Evolutionary conservation across 2,113 vertebrate genomes (phyloP).

Genomic region (Gadus chalcogrammus): DNA sequence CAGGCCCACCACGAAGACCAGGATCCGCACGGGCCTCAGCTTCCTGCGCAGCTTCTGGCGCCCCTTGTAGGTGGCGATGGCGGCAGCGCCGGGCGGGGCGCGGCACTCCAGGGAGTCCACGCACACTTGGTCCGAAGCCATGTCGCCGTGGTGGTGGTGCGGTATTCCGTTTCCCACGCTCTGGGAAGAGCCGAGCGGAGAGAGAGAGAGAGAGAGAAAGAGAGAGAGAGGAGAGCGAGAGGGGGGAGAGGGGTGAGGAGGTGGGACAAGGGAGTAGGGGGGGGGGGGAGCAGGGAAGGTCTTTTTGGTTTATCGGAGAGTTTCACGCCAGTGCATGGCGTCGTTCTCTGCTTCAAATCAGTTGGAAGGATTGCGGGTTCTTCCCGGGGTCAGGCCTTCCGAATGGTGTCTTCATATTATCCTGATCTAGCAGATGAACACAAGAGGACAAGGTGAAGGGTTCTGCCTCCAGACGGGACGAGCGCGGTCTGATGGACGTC

Average conservation of each 20-base stretch:
- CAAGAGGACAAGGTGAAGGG: neutral
- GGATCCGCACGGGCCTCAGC: slow-evolving; percentile 81
- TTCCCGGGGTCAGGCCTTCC: slow-evolving; percentile 66
- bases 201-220: slow-evolving; percentile 26
- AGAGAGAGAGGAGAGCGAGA: slow-evolving; percentile 25
- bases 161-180: slow-evolving; percentile 42
- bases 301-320: slow-evolving; percentile 43
- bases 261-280: neutral
- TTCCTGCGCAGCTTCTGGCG: slow-evolving; percentile 79
- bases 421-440: slow-evolving; percentile 44
- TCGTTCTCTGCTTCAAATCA: slow-evolving; percentile 53
- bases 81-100: slow-evolving; percentile 31
- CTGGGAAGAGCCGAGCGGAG: slow-evolving; percentile 12
- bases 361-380: slow-evolving; percentile 39
- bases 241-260: neutral
- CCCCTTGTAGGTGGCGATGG: slow-evolving; percentile 49
- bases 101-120: slow-evolving; percentile 37
- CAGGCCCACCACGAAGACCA: slow-evolving; percentile 83
- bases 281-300: slow-evolving; percentile 1
- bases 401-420: slow-evolving; percentile 74
- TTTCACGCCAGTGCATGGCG: slow-evolving; percentile 51
- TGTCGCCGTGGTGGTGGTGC: slow-evolving; percentile 24
- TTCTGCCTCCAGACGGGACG: neutral
- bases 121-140: slow-evolving; percentile 58
- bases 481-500: neutral